Evolutionary conservation across 2,797 vertebrate species (phyloP).

Genomic region (Hipposideros larvatus): DNA sequence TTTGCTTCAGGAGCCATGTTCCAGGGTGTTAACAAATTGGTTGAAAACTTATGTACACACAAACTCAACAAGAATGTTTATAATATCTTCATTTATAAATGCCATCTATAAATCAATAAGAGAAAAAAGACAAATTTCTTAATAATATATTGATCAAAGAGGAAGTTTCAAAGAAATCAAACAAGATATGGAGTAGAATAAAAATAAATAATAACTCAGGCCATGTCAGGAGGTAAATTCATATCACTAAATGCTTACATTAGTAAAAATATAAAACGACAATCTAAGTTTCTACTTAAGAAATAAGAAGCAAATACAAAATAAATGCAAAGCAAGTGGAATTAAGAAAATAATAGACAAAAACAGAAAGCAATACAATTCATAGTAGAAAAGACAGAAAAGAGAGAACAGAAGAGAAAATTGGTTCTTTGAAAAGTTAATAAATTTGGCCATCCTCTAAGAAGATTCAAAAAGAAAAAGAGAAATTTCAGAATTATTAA

Average conservation of each 20-base stretch:
- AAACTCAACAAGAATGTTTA: not conserved
- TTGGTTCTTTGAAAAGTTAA: not conserved
- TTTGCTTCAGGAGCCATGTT: not conserved
- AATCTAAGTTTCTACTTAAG: not conserved
- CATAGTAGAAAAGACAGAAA: not conserved
- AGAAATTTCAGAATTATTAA: not conserved
- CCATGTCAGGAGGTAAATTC: not conserved
- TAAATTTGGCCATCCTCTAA: not conserved
- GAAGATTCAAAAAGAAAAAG: not conserved
- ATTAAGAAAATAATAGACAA: not conserved
- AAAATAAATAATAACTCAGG: not conserved
- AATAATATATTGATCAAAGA: not conserved
- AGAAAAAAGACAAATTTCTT: not conserved
- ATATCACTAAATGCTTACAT: not conserved
- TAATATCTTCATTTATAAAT: not conserved
- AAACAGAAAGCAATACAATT: not conserved
- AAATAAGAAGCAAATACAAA: not conserved
- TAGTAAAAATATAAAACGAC: not conserved
- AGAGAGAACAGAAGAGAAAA: not conserved
- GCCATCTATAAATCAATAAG: not conserved
- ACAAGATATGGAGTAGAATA: not conserved
- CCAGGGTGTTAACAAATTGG: not conserved
- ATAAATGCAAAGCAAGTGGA: not conserved
- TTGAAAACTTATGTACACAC: not conserved
- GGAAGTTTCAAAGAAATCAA: not conserved